Evolutionary conservation across 2,888 invertebrate species (phyloP), one percentile per base, ranked within the genome.

Genomic region (Cistogaster globosa): DNA sequence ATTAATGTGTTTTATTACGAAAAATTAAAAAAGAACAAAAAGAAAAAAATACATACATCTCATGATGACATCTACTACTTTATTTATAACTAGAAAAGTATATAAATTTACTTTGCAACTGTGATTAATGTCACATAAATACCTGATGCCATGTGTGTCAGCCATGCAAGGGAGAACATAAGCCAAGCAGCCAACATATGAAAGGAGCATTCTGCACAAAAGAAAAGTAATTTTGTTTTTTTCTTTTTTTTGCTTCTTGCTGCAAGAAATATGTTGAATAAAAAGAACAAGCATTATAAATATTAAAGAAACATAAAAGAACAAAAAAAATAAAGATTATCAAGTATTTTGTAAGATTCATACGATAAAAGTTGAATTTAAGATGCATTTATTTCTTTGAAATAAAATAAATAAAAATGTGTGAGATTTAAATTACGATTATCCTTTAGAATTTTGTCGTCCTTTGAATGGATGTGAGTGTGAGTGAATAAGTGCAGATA

Each of bases 101-200:
- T 83, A 83, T 75, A 75, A 74, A 83, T 79, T 79, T 75, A 12
- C 63, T 60, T 60, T 68, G 42, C 65, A 20, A 26, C 60, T 71
- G 71, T 60, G 71, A 83, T 77, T 83, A 83, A 77, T 77, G 83
- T 83, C 83, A 83, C 71, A 83, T 83, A 72, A 83, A 83, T 83
- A 83, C 71, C 77, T 77, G 77, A 72, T 83, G 71, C 22, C 48
- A 53, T 77, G 51, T 51, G 51, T 48, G 36, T 62, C 51, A 63
- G 51, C 53, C 32, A 22, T 55, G 45, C 32, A 32, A 16, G 60
- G 45, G 11, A 75, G 53, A 38, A 55, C 5, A 14, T 69, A 68
- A 68, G 75, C 53, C n/a, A n/a, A n/a, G n/a, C n/a, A n/a, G n/a
- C n/a, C 67, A 45, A 55, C 36, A 68, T 57, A 62, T 74, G 38